Percentiles rank a stretch among this genome's conserved stretches.
phyloP scores from a whole-genome alignment of 1,140 invertebrate genomes.

The Leptonema lineaticorne region DNA sequence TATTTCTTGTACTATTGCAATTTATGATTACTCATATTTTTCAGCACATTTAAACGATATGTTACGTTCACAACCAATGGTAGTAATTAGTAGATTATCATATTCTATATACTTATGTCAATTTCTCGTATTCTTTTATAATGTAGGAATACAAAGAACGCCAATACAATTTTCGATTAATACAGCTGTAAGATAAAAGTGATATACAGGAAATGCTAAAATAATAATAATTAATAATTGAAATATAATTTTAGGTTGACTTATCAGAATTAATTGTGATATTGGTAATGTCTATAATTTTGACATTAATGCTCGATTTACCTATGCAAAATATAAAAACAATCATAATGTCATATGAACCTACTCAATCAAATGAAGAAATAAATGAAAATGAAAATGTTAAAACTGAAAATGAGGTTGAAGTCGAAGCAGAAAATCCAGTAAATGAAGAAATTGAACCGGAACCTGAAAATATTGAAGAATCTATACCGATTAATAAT shows the following conservation, averaged over 20 bases:
- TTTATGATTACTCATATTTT: constrained; percentile 24
- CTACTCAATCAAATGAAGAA: constrained; percentile 37
- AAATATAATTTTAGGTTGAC: constrained; percentile 49
- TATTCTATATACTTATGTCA: constrained; percentile 76
- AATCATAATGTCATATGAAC: constrained; percentile 46
- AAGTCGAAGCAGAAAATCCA: constrained; percentile 39
- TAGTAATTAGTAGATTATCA: constrained; percentile 69
- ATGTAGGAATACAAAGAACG: constrained; percentile 58
- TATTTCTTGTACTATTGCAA: neutral
- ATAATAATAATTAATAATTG: constrained; percentile 25
- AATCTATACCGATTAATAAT: constrained; percentile 36
- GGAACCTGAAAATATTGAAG: constrained; percentile 53
- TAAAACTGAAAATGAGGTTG: constrained; percentile 21
- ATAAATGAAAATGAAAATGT: constrained; percentile 40
- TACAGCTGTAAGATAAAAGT: constrained; percentile 52
- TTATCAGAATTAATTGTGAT: constrained; percentile 49
- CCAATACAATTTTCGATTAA: constrained; percentile 58
- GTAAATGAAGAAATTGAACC: constrained; percentile 48
- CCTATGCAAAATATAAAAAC: constrained; percentile 70
- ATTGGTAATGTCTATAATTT: constrained; percentile 57
- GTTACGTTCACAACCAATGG: constrained; percentile 65
- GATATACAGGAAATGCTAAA: neutral
- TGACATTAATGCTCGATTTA: constrained; percentile 67
- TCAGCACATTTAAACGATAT: constrained; percentile 65
- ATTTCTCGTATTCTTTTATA: constrained; percentile 66